Conservation (phyloP, 2,888 invertebrate genomes). For the Alcis repandata region DNA sequence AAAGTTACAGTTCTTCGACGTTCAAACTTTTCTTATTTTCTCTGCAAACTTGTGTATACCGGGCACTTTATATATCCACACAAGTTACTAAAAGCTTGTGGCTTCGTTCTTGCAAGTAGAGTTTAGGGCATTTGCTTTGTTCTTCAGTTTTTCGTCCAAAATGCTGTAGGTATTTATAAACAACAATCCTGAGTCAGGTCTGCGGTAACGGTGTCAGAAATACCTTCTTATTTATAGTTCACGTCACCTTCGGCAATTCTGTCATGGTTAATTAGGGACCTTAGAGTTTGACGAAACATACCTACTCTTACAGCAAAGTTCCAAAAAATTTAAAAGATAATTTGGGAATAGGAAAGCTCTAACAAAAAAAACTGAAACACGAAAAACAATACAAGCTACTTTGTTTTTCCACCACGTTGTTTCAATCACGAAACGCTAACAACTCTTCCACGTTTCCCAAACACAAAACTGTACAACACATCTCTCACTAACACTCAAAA, state of each 20-base stretch:
- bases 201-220: conserved; percentile 44
- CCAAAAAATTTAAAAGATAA: neutral
- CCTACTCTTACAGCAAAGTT: neutral
- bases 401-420: neutral
- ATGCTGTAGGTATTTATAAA: conserved; percentile 46
- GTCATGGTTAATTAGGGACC: conserved; percentile 29
- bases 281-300: neutral
- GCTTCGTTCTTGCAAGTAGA: neutral
- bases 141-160: conserved; percentile 35
- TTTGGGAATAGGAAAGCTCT: neutral
- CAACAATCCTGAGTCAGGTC: conserved; percentile 42
- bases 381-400: neutral
- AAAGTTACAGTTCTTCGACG: neutral
- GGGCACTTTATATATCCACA: too few species aligned
- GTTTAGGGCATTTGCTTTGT: conserved; percentile 12
- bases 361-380: neutral
- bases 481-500: neutral
- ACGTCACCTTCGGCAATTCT: conserved; percentile 36
- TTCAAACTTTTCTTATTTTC: neutral
- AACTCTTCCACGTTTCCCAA: neutral
- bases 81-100: neutral
- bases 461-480: conserved; percentile 3
- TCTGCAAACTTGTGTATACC: neutral
- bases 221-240: conserved; percentile 42
- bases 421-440: neutral